phyloP scores from a whole-genome alignment of 2,113 vertebrate species.

The Cercocebus atys region DNA sequence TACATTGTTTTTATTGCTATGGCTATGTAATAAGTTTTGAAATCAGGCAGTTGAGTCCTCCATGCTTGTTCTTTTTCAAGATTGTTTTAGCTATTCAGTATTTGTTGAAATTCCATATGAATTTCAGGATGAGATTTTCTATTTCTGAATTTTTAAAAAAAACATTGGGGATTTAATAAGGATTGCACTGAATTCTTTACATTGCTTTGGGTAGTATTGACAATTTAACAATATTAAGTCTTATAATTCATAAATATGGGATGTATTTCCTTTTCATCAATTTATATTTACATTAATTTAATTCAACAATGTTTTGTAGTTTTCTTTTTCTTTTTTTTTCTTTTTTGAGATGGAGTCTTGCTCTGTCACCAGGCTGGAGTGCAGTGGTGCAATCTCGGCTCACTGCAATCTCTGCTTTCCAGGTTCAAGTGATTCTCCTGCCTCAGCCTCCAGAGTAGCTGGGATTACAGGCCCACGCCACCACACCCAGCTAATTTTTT shows the following conservation, averaged over 20 bases:
- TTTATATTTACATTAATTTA: background rate
- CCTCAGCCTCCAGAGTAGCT: too few relatives aligned
- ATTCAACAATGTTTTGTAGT: background rate
- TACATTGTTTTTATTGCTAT: background rate
- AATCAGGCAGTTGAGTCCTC: background rate
- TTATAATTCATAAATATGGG: background rate
- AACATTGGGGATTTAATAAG: background rate
- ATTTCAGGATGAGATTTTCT: background rate
- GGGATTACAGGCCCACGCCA: too few relatives aligned
- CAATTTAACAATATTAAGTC: background rate
- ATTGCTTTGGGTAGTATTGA: background rate
- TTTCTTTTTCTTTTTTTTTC: background rate
- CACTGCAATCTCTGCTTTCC: too few relatives aligned
- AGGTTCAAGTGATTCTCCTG: too few relatives aligned
- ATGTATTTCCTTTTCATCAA: background rate
- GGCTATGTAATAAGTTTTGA: background rate
- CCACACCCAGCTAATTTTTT: too few relatives aligned
- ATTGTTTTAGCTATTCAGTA: background rate
- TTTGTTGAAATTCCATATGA: background rate
- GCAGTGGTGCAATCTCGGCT: too few relatives aligned
- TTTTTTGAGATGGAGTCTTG: too few relatives aligned
- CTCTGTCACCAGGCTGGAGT: too few relatives aligned
- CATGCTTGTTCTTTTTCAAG: background rate
- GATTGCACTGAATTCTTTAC: background rate
- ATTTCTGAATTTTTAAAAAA: background rate